Evolutionary conservation across 1,140 invertebrate species (phyloP), one percentile per base, ranked within the genome.

Genomic region (Sinonovacula constricta): DNA sequence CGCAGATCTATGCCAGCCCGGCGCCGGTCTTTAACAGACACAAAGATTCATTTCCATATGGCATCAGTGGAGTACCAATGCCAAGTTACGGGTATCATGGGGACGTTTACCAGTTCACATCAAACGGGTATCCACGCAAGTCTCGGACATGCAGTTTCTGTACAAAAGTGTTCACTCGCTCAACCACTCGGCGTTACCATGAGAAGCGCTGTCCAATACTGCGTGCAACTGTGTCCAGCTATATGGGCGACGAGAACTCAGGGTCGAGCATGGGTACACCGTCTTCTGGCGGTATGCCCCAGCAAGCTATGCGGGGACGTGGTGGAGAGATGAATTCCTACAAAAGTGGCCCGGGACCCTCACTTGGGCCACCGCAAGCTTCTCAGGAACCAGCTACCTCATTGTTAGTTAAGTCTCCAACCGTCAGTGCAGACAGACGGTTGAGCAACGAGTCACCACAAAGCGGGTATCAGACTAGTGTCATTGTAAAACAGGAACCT

Each of bases 121-220:
- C 83, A 71, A 89, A 89, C 63, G 87, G 88, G 33, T 88, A 88
- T 67, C 87, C 87, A 26, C 80, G 88, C 53, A 89, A 89, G 74
- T 89, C 88, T 28, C 74, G 88, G 12, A 87, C 88, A 30, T 89
- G 88, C 79, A 85, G 80, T 62, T 89, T 86, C 59, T 89, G 88
- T 74, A 80, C 82, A 39, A 89, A 89, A 81, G 86, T 88, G 15
- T 89, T 89, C 70, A 89, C 88, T 3, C 81, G 88, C 10, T 89
- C 88, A 15, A 89, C 88, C 59, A 89, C 88, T 2, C 79, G 88
- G 63, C 83, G 88, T 14, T 89, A 89, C 69, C 88, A 89, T 75
- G 88, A 89, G 74, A 87, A 85, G 56, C 83, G 88, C 18, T 89
- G 88, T 69, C 88, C 88, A 10, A 63, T 87, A 12, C 62, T 87